These are phyloP conservation scores for Cladorhizidae sp. DNA, from an alignment of 37 sponge, comb jelly and placozoan species.

Conservation along the genomic window DNA sequence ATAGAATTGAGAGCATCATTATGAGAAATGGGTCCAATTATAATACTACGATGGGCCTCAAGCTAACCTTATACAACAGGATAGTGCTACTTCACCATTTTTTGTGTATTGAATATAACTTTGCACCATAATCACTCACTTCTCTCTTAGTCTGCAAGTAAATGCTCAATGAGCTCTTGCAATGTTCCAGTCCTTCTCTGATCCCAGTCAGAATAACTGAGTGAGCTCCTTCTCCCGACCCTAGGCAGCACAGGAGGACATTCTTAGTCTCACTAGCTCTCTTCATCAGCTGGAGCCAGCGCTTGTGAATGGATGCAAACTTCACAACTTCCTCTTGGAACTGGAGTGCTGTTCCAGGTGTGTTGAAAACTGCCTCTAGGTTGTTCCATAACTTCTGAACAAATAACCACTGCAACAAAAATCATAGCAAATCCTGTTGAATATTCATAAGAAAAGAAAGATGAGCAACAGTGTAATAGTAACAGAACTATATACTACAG, in stretches of 20 bases:
- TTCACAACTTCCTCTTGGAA: conserved; percentile 72
- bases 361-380: conserved; percentile 83
- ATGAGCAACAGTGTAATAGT: neutral
- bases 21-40: too few species aligned
- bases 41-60: too few species aligned
- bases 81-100: too few species aligned
- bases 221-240: conserved; percentile 66
- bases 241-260: conserved; percentile 78
- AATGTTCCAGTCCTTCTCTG: conserved; percentile 68
- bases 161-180: conserved; percentile 72
- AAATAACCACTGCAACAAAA: conserved; percentile 70
- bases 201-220: conserved; percentile 37
- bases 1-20: neutral
- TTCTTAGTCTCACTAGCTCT: conserved; percentile 52
- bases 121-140: too few species aligned
- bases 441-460: neutral
- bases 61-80: too few species aligned
- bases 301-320: conserved; percentile 63
- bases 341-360: conserved; percentile 42
- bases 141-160: conserved; percentile 80
- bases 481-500: too few species aligned
- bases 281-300: conserved; percentile 83
- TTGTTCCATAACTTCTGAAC: conserved; percentile 89
- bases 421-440: neutral
- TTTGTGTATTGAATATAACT: too few species aligned